Base-by-base conservation (phyloP, 2,113 vertebrate genomes). In the Piaya cayana region DNA sequence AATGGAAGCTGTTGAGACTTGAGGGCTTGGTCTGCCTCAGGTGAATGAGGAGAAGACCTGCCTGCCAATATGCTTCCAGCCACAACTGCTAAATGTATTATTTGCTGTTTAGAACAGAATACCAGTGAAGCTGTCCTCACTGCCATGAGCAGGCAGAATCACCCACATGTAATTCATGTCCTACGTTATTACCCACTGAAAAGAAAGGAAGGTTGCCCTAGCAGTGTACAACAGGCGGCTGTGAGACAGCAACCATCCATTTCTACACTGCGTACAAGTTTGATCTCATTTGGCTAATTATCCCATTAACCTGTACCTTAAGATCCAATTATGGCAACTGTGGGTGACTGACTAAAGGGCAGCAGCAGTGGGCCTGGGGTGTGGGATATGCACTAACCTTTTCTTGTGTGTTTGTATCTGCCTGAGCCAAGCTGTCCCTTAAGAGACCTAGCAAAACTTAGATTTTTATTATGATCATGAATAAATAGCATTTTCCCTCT, bases 231-330 rank as follows among this genome's bases (percentile, higher is more conserved):
- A 95, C 92, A 97, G 92, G 96, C 42, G 17, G 70, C 95, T 95
- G 25, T 11, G 30, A 97, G 97, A 98, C 95, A 98, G 96, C 92
- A 94, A 77, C 50, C 95, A 97, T 97, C 96, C 90, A 97, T 97
- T 98, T 98, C 95, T 90, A 96, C 60, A 12, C 63, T 89, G 86
- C 5, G 2, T 86, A 95, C 90, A 95, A 94, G 96, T 96, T 94
- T 93, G 97, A 98, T 97, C 94, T 82, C 94, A 42, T 97, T 97
- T 98, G 95, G 89, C 95, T 98, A 97, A 98, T 98, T 98, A 97
- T 94, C 96, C 97, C 96, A 97, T 98, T 98, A 98, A 98, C 97
- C 97, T 98, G 93, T 95, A 96, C 96, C 96, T 97, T 96, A 97
- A 97, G 96, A 97, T 96, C 92, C 42, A 65, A 97, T 98, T 98